Conservation (phyloP, 1,140 invertebrate species). For the Formica selysi region DNA sequence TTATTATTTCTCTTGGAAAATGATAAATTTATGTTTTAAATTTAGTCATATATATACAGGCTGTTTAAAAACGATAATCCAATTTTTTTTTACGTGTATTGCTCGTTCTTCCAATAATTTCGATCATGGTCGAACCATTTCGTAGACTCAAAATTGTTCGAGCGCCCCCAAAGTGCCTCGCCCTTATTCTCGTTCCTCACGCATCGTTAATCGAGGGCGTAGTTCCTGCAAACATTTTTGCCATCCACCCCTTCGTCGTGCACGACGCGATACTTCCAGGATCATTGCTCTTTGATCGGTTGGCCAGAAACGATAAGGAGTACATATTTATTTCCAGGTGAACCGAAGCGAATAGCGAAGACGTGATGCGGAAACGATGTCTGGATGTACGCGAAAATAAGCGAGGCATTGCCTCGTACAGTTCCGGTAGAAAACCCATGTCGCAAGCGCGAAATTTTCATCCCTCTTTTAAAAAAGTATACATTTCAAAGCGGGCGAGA, state of each 20-base stretch:
- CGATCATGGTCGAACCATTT: background rate
- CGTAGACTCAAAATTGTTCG: background rate
- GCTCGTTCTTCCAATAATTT: background rate
- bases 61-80: background rate
- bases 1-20: background rate
- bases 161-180: slow-evolving; percentile 7
- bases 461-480: background rate
- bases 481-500: background rate
- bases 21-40: background rate
- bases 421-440: slow-evolving; percentile 69
- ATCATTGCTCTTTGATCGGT: slow-evolving; percentile 72
- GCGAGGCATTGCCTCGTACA: slow-evolving; percentile 76
- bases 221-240: slow-evolving; percentile 53
- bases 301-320: slow-evolving; percentile 72
- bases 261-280: slow-evolving; percentile 44
- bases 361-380: slow-evolving; percentile 85
- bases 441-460: slow-evolving; percentile 49
- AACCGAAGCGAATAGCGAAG: slow-evolving; percentile 84
- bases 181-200: slow-evolving; percentile 21
- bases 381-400: slow-evolving; percentile 80
- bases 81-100: background rate
- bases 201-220: slow-evolving; percentile 38
- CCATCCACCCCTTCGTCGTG: slow-evolving; percentile 20
- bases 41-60: no score
- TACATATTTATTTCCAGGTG: slow-evolving; percentile 83